A percentile compares a stretch with the other conserved stretches of the same genome.
phyloP scores from a whole-genome alignment of 1,140 invertebrate species.

The Aphaenogaster floridana region DNA sequence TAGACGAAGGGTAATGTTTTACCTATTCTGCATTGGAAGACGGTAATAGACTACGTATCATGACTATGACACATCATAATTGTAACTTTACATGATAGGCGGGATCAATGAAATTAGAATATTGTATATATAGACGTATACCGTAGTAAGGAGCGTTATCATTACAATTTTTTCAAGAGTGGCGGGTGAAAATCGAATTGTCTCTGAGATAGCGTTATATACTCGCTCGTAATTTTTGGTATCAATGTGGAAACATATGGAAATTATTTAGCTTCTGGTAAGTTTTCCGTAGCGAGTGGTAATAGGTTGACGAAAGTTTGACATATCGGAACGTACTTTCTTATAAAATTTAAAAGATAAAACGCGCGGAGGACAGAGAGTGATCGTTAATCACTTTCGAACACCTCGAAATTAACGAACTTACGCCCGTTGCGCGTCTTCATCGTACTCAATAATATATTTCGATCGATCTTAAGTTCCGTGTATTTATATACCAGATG shows the following conservation, averaged over 20 bases:
- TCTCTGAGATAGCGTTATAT: not conserved
- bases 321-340: constrained; percentile 36
- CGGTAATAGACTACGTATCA: constrained; percentile 69
- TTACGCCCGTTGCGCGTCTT: not conserved
- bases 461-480: constrained; percentile 63
- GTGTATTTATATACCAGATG: constrained; percentile 75
- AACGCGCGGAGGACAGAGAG: not conserved
- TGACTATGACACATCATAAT: constrained; percentile 83
- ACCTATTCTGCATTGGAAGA: constrained; percentile 61
- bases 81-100: constrained; percentile 84
- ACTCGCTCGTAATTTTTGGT: constrained; percentile 31
- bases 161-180: constrained; percentile 46
- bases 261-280: constrained; percentile 45
- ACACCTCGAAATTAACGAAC: constrained; percentile 11
- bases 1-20: constrained; percentile 41
- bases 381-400: not conserved
- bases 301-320: constrained; percentile 28
- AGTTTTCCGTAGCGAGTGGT: constrained; percentile 23
- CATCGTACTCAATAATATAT: constrained; percentile 57
- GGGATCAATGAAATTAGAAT: constrained; percentile 83
- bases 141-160: constrained; percentile 55
- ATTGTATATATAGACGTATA: constrained; percentile 81
- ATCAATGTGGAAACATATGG: constrained; percentile 12
- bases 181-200: not conserved
- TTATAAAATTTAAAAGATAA: not conserved